Evolutionary conservation across 2,888 invertebrate genomes (phyloP).

Genomic region (Melieria omissa): DNA sequence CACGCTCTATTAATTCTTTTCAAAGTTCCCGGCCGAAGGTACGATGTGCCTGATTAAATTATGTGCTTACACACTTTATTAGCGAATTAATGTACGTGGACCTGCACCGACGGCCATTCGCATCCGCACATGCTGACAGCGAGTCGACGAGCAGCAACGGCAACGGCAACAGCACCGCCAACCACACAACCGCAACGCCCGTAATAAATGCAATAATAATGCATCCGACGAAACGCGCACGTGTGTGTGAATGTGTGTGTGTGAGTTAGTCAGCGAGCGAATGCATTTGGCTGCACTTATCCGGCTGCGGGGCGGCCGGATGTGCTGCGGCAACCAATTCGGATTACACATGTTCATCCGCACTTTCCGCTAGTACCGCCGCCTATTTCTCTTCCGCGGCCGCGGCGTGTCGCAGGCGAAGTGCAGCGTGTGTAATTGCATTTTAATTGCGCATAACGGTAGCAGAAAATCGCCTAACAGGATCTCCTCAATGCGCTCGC

Average conservation of each 20-base stretch:
- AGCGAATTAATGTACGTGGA: constrained; percentile 10
- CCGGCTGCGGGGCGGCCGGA: background rate
- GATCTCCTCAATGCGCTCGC: too few species aligned
- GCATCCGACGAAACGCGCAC: background rate
- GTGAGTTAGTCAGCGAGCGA: background rate
- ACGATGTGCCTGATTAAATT: constrained; percentile 9
- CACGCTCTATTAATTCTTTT: constrained; percentile 17
- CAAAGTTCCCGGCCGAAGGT: constrained; percentile 1
- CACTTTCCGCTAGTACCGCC: background rate
- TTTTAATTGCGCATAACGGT: constrained; percentile 16
- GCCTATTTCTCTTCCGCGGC: too few species aligned
- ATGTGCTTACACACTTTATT: constrained; percentile 22
- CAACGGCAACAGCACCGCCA: background rate
- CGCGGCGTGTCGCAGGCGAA: background rate
- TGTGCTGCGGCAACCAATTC: constrained; percentile 16
- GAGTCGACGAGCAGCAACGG: background rate
- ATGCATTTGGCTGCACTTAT: background rate
- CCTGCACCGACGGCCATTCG: too few species aligned
- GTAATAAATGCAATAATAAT: background rate
- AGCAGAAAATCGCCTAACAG: background rate
- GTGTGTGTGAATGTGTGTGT: background rate
- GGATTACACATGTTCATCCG: background rate
- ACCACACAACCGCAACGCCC: background rate
- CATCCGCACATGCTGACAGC: background rate
- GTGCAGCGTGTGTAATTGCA: constrained; percentile 10